Evolutionary conservation across 1,140 invertebrate genomes (phyloP), one percentile per base, ranked within the genome.

Genomic region (Aphelenchoides fujianensis): DNA sequence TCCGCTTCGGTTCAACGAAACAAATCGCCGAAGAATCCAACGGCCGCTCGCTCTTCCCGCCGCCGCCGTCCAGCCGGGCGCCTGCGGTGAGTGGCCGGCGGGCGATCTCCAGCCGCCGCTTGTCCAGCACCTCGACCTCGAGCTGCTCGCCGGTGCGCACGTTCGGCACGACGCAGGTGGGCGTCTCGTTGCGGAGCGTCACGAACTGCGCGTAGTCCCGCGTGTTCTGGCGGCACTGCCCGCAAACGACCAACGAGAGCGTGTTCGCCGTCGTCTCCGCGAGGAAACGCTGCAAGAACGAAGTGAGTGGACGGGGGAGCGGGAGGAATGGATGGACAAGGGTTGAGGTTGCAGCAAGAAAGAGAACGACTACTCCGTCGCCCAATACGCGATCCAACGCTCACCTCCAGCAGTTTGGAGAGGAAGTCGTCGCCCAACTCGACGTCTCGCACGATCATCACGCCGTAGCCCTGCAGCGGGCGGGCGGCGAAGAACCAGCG

Each of bases 361-460:
- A n/a, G n/a, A n/a, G n/a, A n/a, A n/a, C n/a, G n/a, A n/a, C n/a
- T n/a, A n/a, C n/a, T n/a, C n/a, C n/a, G n/a, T n/a, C 34, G 55
- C 5, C 5, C 28, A 59, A 23, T 16, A 7, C 55, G 7, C 7
- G 7, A 30, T 59, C 5, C 28, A 59, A 5, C 5, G 34, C 5
- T 19, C 7, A 59, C 55, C 5, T 59, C 34, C 12, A 59, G 19
- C 55, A 59, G 19, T 19, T 59, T 59, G 12, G 28, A 5, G 12
- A 59, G 19, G 19, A 59, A 59, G 23, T 59, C 55, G 19, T 5
- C 55, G 7, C 5, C 55, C 55, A 59, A 59, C 19, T 59, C 55
- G 5, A 59, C 55, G 23, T 59, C 55, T 7, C 55, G 55, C 12
- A 59, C 55, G 34, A 59, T 59, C 55, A 59, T 7, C 12, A 59